Evolutionary conservation across 2,113 vertebrate species (phyloP).

Genomic region (Tachysurus fulvidraco): DNA sequence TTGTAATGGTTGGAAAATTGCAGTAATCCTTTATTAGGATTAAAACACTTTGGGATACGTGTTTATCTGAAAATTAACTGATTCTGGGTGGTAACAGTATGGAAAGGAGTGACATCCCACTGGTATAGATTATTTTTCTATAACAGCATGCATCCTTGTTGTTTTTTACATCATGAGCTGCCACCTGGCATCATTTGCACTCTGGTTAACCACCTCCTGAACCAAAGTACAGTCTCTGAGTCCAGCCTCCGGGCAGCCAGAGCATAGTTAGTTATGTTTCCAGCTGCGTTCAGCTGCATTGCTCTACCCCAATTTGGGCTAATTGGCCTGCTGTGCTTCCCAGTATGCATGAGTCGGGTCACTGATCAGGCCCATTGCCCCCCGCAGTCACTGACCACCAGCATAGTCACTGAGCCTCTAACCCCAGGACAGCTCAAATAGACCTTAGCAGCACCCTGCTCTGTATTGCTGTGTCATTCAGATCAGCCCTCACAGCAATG

Average conservation of each 20-base stretch:
- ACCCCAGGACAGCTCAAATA: constrained; percentile 38
- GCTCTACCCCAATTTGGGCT: constrained; percentile 33
- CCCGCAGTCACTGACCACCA: constrained; percentile 45
- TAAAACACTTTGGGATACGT: not conserved
- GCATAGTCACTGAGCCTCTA: constrained; percentile 42
- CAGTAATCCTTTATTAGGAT: not conserved
- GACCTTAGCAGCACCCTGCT: constrained; percentile 20
- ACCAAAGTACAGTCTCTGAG: not conserved
- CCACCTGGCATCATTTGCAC: not conserved
- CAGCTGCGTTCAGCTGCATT: constrained; percentile 46
- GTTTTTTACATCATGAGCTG: not conserved
- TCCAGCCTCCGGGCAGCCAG: not conserved
- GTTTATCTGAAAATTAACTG: not conserved
- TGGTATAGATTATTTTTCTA: not conserved
- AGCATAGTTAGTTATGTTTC: not conserved
- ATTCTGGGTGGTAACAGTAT: not conserved
- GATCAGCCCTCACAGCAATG: constrained; percentile 7
- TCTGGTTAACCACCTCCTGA: not conserved
- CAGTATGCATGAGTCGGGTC: constrained; percentile 40
- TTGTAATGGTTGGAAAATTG: not conserved
- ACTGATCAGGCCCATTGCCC: constrained; percentile 39
- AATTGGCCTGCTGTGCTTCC: constrained; percentile 52
- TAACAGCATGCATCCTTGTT: not conserved
- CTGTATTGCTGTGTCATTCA: constrained; percentile 22
- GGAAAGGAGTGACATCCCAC: not conserved